A percentile compares a stretch with the other conserved stretches of the same genome.
phyloP scores from a whole-genome alignment of 2,113 vertebrate species.

The Psilopsiagon aurifrons region DNA sequence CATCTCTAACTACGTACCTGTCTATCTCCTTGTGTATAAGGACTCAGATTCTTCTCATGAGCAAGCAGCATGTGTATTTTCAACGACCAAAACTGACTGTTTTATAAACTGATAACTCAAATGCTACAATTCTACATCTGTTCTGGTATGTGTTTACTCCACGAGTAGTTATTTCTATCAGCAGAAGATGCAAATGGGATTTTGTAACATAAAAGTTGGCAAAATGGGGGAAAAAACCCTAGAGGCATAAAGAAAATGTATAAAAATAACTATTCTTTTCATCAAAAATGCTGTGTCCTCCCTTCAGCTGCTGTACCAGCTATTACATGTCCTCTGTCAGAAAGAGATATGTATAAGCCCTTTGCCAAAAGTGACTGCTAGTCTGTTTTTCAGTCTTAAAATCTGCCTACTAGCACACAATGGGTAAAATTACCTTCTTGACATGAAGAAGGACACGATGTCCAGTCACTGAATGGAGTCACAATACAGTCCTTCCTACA shows the following conservation, averaged over 20 bases:
- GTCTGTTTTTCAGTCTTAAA: neutral
- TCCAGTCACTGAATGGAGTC: slow-evolving; percentile 93
- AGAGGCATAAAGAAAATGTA: neutral
- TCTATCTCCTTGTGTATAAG: neutral
- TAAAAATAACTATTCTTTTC: neutral
- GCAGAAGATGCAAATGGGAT: neutral
- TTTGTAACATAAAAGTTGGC: neutral
- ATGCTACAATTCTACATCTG: neutral
- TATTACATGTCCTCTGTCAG: neutral
- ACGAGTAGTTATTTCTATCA: neutral
- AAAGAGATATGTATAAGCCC: neutral
- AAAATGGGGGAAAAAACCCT: neutral
- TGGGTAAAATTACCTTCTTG: slow-evolving; percentile 81
- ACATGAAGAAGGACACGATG: slow-evolving; percentile 83
- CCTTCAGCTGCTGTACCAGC: neutral
- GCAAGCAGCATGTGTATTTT: neutral
- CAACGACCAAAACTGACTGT: neutral
- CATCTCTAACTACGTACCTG: neutral
- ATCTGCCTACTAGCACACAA: neutral
- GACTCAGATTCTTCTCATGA: neutral
- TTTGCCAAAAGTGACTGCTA: neutral
- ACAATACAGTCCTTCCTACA: slow-evolving; percentile 94
- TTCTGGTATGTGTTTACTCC: neutral
- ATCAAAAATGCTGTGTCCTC: neutral
- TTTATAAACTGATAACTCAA: neutral